Conservation (phyloP, 2,113 vertebrate genomes). For the Lipophrys pholis region DNA sequence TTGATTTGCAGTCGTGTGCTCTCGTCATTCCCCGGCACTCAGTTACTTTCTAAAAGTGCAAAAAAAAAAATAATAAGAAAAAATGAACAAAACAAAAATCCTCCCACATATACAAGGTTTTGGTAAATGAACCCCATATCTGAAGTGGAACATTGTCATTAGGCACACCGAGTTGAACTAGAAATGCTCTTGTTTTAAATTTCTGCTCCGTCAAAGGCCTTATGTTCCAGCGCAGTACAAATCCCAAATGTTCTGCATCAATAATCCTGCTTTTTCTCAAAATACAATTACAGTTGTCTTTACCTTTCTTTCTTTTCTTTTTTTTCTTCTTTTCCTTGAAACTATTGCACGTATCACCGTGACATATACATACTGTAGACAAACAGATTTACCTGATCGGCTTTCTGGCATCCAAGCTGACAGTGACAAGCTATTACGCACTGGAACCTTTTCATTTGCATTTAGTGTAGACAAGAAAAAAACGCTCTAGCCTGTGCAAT, state of each 20-base stretch:
- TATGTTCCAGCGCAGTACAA: conserved; percentile 22
- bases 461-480: conserved; percentile 78
- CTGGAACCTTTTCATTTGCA: conserved; percentile 70
- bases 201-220: conserved; percentile 55
- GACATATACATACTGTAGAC: conserved; percentile 29
- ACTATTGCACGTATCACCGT: conserved; percentile 22
- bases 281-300: conserved; percentile 25
- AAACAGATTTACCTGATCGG: conserved; percentile 55
- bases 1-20: neutral
- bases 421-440: conserved; percentile 71
- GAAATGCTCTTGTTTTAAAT: conserved; percentile 37
- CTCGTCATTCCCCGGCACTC: no score
- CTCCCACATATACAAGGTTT: conserved; percentile 29
- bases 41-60: no score
- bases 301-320: conserved; percentile 7
- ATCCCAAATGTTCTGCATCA: conserved; percentile 35
- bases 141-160: conserved; percentile 43
- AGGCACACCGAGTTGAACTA: conserved; percentile 23
- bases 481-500: conserved; percentile 44
- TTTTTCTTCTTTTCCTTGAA: no score
- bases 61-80: no score
- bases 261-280: conserved; percentile 23
- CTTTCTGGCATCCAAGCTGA: conserved; percentile 64
- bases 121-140: conserved; percentile 44
- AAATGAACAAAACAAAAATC: no score